Evolutionary conservation across 2,113 vertebrate species (phyloP).

Genomic region (Lipophrys pholis): DNA sequence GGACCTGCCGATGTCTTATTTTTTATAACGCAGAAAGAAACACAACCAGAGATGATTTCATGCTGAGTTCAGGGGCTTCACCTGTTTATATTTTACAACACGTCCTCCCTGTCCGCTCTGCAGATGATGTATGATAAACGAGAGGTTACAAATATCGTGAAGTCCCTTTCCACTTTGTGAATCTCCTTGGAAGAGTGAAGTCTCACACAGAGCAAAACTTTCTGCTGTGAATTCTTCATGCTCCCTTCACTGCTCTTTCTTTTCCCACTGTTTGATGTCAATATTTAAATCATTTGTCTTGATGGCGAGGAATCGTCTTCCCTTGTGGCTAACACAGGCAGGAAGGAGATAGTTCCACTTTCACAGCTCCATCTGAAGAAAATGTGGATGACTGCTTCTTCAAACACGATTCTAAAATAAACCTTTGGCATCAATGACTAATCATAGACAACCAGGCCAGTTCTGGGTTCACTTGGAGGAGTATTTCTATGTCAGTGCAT

Average conservation of each 20-base stretch:
- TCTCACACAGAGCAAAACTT: conserved; percentile 11
- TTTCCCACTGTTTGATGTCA: conserved; percentile 73
- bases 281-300: conserved; percentile 79
- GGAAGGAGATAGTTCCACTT: conserved; percentile 75
- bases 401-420: conserved; percentile 76
- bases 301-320: conserved; percentile 63
- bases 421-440: conserved; percentile 80
- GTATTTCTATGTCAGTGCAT: conserved; percentile 85
- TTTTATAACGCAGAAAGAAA: conserved; percentile 11
- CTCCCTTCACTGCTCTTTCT: conserved; percentile 53
- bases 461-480: conserved; percentile 77
- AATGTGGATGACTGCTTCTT: conserved; percentile 67
- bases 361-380: conserved; percentile 56
- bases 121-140: conserved; percentile 45
- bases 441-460: conserved; percentile 61
- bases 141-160: conserved; percentile 32
- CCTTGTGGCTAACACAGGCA: conserved; percentile 49
- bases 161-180: conserved; percentile 46
- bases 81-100: no score
- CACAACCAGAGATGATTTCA: conserved; percentile 25
- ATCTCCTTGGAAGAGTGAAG: conserved; percentile 33
- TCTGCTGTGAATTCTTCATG: conserved; percentile 43
- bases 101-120: conserved; percentile 20
- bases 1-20: conserved; percentile 3
- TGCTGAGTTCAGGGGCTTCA: no score